Evolutionary conservation across 2,113 vertebrate species (phyloP).

Genomic region (Ibidorhyncha struthersii): DNA sequence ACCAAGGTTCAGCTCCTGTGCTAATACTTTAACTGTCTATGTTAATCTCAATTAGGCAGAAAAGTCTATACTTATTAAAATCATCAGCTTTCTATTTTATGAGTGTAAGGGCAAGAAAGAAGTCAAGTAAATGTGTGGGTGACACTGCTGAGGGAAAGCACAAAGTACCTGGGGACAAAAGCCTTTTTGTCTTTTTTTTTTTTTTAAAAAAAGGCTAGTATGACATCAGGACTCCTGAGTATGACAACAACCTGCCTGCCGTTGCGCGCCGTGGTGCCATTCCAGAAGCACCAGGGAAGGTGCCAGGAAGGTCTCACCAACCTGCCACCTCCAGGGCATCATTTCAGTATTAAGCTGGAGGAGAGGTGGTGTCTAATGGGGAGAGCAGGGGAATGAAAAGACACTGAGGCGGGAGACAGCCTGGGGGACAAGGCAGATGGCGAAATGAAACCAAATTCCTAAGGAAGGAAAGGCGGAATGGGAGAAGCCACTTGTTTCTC

Average conservation of each 20-base stretch:
- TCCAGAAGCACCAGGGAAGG: not conserved
- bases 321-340: not conserved
- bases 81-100: not conserved
- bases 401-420: accelerated
- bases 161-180: not conserved
- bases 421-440: not conserved
- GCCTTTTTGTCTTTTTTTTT: not conserved
- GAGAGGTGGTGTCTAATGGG: not conserved
- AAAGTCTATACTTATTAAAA: not conserved
- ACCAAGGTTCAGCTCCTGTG: not conserved
- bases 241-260: not conserved
- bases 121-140: not conserved
- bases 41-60: conserved; percentile 16
- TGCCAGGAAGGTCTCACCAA: not conserved
- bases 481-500: not conserved
- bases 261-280: accelerated
- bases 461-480: not conserved
- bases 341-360: not conserved
- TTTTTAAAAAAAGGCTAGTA: not conserved
- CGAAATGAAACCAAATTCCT: not conserved
- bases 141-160: not conserved
- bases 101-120: not conserved
- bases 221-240: not conserved
- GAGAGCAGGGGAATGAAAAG: not conserved
- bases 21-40: not conserved